These are phyloP conservation scores for Drosophila cardini DNA, from an alignment of 1,140 invertebrate species.

Conservation along the genomic window DNA sequence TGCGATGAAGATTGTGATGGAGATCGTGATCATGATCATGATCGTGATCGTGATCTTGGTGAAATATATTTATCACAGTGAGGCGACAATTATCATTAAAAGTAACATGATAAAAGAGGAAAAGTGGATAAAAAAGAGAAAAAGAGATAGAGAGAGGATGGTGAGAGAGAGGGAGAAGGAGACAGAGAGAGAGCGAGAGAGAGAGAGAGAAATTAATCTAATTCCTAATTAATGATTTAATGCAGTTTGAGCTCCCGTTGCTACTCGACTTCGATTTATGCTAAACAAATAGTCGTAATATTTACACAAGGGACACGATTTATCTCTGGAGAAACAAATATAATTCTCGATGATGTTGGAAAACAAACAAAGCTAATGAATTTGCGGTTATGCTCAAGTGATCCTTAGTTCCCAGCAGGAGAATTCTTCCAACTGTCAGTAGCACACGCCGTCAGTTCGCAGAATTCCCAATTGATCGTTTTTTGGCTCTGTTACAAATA, in stretches of 20 bases:
- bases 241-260: conserved; percentile 44
- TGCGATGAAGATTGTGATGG: background rate
- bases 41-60: conserved; percentile 29
- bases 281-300: conserved; percentile 41
- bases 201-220: conserved; percentile 53
- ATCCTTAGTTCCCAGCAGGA: conserved; percentile 57
- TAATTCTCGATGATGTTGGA: background rate
- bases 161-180: background rate
- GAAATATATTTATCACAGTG: conserved; percentile 73
- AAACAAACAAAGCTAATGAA: conserved; percentile 63
- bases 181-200: background rate
- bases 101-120: conserved; percentile 71
- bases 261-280: conserved; percentile 47
- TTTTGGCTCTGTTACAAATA: conserved; percentile 51
- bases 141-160: background rate
- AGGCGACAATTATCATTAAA: conserved; percentile 80
- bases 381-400: conserved; percentile 59
- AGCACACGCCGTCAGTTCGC: conserved; percentile 65
- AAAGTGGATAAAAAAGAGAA: background rate
- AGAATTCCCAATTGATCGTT: conserved; percentile 40
- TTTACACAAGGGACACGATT: conserved; percentile 11
- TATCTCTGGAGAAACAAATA: too few relatives aligned
- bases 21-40: conserved; percentile 20
- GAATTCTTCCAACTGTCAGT: background rate
- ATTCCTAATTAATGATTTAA: conserved; percentile 74